Evolutionary conservation across 2,888 invertebrate species (phyloP), one percentile per base, ranked within the genome.

Genomic region (Sarcophaga rosellei): DNA sequence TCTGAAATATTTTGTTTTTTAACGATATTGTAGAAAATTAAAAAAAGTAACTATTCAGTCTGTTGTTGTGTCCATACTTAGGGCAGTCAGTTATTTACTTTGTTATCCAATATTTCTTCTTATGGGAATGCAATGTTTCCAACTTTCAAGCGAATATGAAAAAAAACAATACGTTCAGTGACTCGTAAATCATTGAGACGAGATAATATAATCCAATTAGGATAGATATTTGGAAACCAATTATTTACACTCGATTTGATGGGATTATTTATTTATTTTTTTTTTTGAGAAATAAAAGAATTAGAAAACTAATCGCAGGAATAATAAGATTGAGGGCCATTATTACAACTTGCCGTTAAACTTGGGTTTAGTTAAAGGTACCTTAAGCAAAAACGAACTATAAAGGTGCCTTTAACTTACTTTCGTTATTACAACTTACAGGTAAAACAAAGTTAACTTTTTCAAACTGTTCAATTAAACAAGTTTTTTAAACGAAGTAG

Each of bases 241-340:
- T 70, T 73, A 65, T 66, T 73, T 73, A 77, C 82, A 63, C 72
- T 78, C 62, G 73, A 83, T 78, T 83, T 83, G 77, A 83, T 83
- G 82, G 53, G 82, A 83, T 25, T 53, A 61, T 73, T 78, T 35
- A 23, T 23, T 25, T 25, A 6, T 25, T 25, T 25, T 25, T 25
- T 35, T 35, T 35, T 35, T 8, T 8, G 35, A 35, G 35, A 1
- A 35, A 35, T 35, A 35, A 35, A 35, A 35, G 35, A 35, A 35
- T 35, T 35, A 35, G 35, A 35, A 35, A 35, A 35, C 35, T 35
- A 35, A 8, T 35, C 35, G 35, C 8, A 35, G 1, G 35, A 35
- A 35, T 35, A 10, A 35, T 35, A 35, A 35, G 35, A 35, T 0
- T 8, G n/a, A n/a, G n/a, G n/a, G n/a, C n/a, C n/a, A n/a, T n/a